Conservation (phyloP, 2,888 invertebrate genomes). For the Phoronis australis region DNA sequence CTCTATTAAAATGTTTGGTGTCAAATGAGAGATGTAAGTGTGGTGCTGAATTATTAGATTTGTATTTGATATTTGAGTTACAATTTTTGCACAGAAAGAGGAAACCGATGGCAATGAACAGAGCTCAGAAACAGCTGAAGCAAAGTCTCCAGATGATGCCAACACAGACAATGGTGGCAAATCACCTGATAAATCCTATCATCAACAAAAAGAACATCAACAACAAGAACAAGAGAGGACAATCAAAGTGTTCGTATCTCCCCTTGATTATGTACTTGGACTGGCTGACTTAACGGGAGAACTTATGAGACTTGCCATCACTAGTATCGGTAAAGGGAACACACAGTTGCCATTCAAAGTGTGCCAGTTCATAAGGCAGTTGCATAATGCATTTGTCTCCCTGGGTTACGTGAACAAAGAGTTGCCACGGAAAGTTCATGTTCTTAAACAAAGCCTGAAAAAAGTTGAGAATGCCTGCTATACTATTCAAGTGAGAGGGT, state of each 20-base stretch:
- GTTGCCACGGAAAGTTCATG: conserved; percentile 66
- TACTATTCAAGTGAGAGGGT: conserved; percentile 71
- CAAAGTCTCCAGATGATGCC: too few relatives aligned
- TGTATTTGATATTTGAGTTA: too few relatives aligned
- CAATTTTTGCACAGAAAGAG: too few relatives aligned
- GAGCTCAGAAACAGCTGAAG: too few relatives aligned
- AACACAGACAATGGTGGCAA: too few relatives aligned
- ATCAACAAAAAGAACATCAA: too few relatives aligned
- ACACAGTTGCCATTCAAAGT: conserved; percentile 44
- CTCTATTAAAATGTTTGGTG: too few relatives aligned
- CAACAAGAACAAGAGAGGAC: too few relatives aligned
- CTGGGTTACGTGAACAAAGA: conserved; percentile 60
- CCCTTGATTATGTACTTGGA: conserved; percentile 66
- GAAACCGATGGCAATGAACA: too few relatives aligned
- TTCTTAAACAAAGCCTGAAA: conserved; percentile 68
- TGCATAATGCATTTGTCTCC: conserved; percentile 57
- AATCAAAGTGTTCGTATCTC: conserved; percentile 24
- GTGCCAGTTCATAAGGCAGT: conserved; percentile 67
- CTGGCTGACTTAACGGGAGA: conserved; percentile 84
- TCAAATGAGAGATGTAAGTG: too few relatives aligned
- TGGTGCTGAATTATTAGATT: too few relatives aligned
- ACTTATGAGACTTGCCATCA: conserved; percentile 82
- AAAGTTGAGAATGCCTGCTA: conserved; percentile 84
- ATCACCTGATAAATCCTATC: too few relatives aligned
- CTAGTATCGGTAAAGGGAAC: conserved; percentile 63